Evolutionary conservation across 2,888 invertebrate genomes (phyloP).

Genomic region (Pristionchus japonicus): DNA sequence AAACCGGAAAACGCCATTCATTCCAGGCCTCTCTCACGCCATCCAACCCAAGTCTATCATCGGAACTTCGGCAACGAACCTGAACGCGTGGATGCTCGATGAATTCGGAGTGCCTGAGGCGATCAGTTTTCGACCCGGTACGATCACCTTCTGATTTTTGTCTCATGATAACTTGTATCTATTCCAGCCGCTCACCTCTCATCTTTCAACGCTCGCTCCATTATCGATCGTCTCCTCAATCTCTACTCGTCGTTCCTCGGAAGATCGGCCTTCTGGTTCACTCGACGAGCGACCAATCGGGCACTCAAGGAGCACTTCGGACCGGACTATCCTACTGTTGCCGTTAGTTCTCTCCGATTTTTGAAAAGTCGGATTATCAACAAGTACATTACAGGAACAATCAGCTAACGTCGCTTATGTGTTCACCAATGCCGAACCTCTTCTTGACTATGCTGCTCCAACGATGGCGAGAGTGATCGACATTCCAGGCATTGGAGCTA

Average conservation of each 20-base stretch:
- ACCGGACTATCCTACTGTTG: slow-evolving; percentile 5
- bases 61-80: not conserved
- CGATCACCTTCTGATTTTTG: not conserved
- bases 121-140: not conserved
- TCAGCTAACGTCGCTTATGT: not conserved
- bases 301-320: not conserved
- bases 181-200: not conserved
- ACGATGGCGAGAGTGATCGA: not conserved
- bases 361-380: not conserved
- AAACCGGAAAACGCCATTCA: not conserved
- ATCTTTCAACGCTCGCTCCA: not conserved
- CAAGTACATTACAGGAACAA: not conserved
- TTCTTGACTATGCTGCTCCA: slow-evolving; percentile 11
- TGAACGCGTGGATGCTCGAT: not conserved
- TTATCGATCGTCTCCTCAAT: slow-evolving; percentile 5
- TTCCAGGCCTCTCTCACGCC: not conserved
- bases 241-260: not conserved
- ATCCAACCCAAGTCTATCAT: slow-evolving; percentile 14
- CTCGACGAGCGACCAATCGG: not conserved
- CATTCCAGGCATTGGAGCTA: not conserved
- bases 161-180: not conserved
- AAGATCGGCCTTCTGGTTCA: not conserved
- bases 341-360: not conserved
- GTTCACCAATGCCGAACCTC: not conserved
- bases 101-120: not conserved